phyloP scores from a whole-genome alignment of 1,140 invertebrate species.

The Drosophila sp. region DNA sequence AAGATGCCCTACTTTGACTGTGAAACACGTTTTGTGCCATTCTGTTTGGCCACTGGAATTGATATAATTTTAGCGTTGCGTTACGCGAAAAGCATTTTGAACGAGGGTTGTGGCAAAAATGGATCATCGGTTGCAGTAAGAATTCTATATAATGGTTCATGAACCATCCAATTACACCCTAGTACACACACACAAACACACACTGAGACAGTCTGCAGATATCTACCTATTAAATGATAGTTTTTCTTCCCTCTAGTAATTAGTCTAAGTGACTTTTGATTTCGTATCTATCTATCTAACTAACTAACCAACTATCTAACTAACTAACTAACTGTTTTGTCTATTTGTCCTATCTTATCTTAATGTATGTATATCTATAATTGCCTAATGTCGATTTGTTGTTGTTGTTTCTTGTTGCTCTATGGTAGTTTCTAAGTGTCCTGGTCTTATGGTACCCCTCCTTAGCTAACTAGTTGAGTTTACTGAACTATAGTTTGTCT shows the following conservation, averaged over 20 bases:
- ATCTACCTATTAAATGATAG: background rate
- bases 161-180: background rate
- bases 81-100: constrained; percentile 88
- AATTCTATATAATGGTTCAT: constrained; percentile 28
- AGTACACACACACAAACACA: background rate
- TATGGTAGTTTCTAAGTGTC: constrained; percentile 30
- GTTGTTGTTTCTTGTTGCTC: constrained; percentile 17
- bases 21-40: constrained; percentile 67
- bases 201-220: background rate
- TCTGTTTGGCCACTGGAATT: constrained; percentile 76
- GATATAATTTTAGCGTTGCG: constrained; percentile 72
- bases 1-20: constrained; percentile 70
- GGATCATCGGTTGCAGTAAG: constrained; percentile 95
- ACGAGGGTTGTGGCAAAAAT: constrained; percentile 97
- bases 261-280: constrained; percentile 7
- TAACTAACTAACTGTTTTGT: background rate
- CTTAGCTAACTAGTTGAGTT: constrained; percentile 6
- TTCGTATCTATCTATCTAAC: constrained; percentile 2
- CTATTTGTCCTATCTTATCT: constrained; percentile 5
- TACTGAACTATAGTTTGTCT: constrained; percentile 19
- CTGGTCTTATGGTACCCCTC: constrained; percentile 14
- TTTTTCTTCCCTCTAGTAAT: background rate
- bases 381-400: constrained; percentile 15
- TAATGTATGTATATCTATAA: constrained; percentile 1
- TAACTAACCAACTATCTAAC: background rate